Evolutionary conservation across 2,888 invertebrate species (phyloP).

Genomic region (Drosophila stalkeri): DNA sequence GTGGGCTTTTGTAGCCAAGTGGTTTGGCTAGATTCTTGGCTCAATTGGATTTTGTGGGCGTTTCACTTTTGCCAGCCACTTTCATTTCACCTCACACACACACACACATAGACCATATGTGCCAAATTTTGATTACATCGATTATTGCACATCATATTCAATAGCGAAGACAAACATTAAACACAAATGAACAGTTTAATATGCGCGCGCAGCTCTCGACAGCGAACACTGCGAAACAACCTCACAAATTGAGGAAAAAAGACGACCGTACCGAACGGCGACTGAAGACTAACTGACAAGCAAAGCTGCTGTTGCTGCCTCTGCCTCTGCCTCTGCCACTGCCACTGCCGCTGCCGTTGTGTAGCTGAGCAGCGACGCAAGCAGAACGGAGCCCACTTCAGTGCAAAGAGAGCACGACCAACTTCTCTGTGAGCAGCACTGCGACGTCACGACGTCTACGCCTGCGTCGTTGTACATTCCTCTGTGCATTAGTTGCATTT

Average conservation of each 20-base stretch:
- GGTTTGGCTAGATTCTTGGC: constrained; percentile 78
- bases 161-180: constrained; percentile 27
- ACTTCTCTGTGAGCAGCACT: constrained; percentile 32
- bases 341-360: constrained; percentile 21
- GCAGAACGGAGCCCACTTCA: constrained; percentile 1
- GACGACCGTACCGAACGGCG: constrained; percentile 52
- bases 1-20: constrained; percentile 71
- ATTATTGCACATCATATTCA: constrained; percentile 52
- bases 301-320: constrained; percentile 34
- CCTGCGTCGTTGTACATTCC: constrained; percentile 64
- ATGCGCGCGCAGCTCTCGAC: constrained; percentile 51
- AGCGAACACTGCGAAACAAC: neutral
- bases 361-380: constrained; percentile 17
- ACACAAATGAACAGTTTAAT: constrained; percentile 30
- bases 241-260: neutral
- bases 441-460: constrained; percentile 21
- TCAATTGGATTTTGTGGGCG: constrained; percentile 66
- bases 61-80: constrained; percentile 78
- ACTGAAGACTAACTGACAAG: constrained; percentile 63
- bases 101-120: constrained; percentile 26
- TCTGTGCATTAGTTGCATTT: constrained; percentile 74
- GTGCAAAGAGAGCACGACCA: constrained; percentile 12
- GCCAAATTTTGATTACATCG: constrained; percentile 35
- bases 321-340: constrained; percentile 4
- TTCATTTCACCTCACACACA: constrained; percentile 67